These are phyloP conservation scores for Menura novaehollandiae DNA, from an alignment of 2,113 vertebrate genomes.

Conservation along the genomic window DNA sequence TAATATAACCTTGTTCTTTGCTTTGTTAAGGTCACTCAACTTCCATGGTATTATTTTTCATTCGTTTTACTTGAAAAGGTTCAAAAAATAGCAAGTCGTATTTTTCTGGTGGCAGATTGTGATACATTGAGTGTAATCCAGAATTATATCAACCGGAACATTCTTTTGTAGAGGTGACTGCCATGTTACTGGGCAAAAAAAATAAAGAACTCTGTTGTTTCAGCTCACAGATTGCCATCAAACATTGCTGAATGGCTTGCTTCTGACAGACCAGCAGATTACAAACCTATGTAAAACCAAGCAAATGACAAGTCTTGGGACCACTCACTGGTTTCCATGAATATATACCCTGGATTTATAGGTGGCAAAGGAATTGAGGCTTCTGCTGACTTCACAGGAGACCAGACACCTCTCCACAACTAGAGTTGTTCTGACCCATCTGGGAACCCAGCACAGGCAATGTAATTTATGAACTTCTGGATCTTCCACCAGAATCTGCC, in stretches of 20 bases:
- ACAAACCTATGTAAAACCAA: neutral
- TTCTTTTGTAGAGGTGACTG: neutral
- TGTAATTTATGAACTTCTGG: neutral
- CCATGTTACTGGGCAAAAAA: neutral
- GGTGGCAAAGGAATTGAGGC: neutral
- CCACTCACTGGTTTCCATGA: neutral
- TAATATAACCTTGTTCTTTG: neutral
- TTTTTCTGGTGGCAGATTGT: neutral
- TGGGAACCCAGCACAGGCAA: fast-evolving
- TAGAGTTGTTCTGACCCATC: neutral
- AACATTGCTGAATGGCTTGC: neutral
- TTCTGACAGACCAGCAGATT: neutral
- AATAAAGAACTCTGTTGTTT: neutral
- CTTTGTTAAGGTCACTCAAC: neutral
- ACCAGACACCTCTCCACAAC: neutral
- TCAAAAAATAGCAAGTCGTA: neutral
- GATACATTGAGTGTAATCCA: neutral
- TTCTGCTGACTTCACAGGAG: neutral
- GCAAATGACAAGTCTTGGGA: neutral
- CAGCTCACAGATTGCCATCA: neutral
- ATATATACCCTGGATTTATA: neutral
- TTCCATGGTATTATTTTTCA: neutral
- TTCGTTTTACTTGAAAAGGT: neutral
- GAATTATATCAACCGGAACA: neutral
- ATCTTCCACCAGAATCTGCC: neutral